Conservation (phyloP, 2,113 vertebrate genomes). For the Mugil cephalus region DNA sequence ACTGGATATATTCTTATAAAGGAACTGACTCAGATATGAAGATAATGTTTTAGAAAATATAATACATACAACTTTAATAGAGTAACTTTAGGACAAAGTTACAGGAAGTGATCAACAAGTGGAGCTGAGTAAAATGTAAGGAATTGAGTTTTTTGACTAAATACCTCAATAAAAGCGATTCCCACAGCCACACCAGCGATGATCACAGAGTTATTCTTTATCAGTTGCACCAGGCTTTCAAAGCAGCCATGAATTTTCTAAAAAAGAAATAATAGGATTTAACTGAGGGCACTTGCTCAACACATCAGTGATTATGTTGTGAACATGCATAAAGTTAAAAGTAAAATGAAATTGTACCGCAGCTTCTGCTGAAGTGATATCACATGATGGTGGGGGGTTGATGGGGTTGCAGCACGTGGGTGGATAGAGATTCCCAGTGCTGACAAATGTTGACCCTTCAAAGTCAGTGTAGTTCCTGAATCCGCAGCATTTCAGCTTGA, state of each 20-base stretch:
- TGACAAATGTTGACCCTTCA: slow-evolving; percentile 55
- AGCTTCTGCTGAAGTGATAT: rapidly evolving
- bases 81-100: no score
- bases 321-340: neutral
- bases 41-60: neutral
- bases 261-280: neutral
- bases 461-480: slow-evolving; percentile 82
- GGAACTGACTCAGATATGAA: neutral
- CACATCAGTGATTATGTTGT: neutral
- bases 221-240: slow-evolving; percentile 49
- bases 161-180: slow-evolving; percentile 83
- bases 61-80: no score
- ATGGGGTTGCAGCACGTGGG: slow-evolving; percentile 59
- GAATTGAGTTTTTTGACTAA: neutral
- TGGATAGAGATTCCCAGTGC: slow-evolving; percentile 17
- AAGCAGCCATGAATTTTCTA: slow-evolving; percentile 75
- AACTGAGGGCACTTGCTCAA: neutral
- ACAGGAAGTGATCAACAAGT: neutral
- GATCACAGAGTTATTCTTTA: slow-evolving; percentile 72
- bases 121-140: neutral
- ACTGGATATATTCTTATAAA: no score
- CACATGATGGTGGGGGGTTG: rapidly evolving
- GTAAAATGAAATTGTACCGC: slow-evolving; percentile 47
- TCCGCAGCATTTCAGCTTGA: slow-evolving; percentile 83
- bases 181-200: slow-evolving; percentile 77